Evolutionary conservation across 1,140 invertebrate genomes (phyloP).

Genomic region (Trichonephila clavata): DNA sequence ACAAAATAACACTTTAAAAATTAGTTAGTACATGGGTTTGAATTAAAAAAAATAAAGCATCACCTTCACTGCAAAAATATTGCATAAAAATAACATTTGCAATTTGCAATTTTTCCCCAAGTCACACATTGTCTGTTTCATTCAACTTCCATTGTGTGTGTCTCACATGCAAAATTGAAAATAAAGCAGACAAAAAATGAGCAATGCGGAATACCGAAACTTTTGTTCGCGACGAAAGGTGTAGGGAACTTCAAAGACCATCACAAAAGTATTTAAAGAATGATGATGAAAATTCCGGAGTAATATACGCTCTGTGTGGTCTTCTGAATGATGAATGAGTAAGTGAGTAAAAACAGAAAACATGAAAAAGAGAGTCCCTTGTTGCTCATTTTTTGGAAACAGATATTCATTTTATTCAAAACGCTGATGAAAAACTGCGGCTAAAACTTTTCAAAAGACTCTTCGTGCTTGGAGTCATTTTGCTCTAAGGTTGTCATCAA

Average conservation of each 20-base stretch:
- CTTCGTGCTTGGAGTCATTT: conserved; percentile 28
- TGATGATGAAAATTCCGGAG: conserved; percentile 66
- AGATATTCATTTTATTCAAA: conserved; percentile 59
- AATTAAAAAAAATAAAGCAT: too few species aligned
- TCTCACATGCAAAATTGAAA: conserved; percentile 28
- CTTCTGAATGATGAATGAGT: conserved; percentile 51
- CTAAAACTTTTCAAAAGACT: background rate
- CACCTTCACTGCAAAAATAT: too few species aligned
- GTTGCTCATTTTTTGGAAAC: conserved; percentile 53
- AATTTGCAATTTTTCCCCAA: conserved; percentile 35
- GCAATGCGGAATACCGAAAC: conserved; percentile 55
- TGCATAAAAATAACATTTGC: conserved; percentile 19
- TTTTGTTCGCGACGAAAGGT: conserved; percentile 55
- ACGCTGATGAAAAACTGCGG: conserved; percentile 21
- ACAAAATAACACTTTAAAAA: too few species aligned
- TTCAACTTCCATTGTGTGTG: conserved; percentile 18
- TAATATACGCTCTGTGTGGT: conserved; percentile 53
- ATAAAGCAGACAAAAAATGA: background rate
- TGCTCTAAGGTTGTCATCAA: conserved; percentile 41
- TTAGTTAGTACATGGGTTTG: too few species aligned
- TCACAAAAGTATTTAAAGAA: conserved; percentile 69
- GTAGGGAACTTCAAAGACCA: conserved; percentile 37
- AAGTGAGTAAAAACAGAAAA: conserved; percentile 39
- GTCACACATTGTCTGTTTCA: conserved; percentile 33
- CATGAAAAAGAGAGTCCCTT: conserved; percentile 40